Evolutionary conservation across 2,888 invertebrate genomes (phyloP).

Genomic region (Proisotoma minuta): DNA sequence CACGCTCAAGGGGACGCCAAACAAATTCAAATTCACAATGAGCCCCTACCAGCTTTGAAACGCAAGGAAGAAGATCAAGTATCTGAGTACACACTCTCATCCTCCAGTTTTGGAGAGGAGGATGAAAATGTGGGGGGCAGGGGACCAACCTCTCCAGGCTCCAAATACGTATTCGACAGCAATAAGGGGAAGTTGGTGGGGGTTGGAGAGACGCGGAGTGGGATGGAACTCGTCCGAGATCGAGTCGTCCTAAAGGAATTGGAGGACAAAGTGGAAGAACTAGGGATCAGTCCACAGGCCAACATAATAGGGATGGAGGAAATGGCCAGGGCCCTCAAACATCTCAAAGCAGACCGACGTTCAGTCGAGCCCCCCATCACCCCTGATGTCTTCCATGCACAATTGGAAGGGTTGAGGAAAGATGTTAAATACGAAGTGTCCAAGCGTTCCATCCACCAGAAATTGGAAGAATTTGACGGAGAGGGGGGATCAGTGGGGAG

Average conservation of each 20-base stretch:
- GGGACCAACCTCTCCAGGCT: conserved; percentile 9
- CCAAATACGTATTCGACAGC: conserved; percentile 24
- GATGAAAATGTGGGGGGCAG: neutral
- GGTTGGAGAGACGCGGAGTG: conserved; percentile 15
- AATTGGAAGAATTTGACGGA: neutral
- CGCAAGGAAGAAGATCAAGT: conserved; percentile 14
- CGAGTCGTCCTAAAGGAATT: conserved; percentile 24
- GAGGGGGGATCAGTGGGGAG: neutral
- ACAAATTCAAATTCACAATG: conserved; percentile 17
- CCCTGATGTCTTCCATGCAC: neutral
- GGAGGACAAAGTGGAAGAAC: conserved; percentile 24
- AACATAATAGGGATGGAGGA: conserved; percentile 30
- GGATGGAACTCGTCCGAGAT: conserved; percentile 29
- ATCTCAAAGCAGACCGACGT: conserved; percentile 17
- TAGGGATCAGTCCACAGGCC: conserved; percentile 33
- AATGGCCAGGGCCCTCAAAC: conserved; percentile 26
- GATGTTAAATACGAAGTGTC: neutral
- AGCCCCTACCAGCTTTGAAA: neutral
- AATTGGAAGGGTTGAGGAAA: neutral
- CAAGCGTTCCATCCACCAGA: neutral
- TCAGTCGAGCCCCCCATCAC: neutral
- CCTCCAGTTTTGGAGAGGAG: conserved; percentile 5
- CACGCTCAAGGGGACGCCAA: conserved; percentile 16
- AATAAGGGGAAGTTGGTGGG: conserved; percentile 20
- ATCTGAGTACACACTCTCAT: conserved; percentile 27